Evolutionary conservation across 92 coral and sea anemone genomes (phyloP), one percentile per base, ranked within the genome.

Genomic region (Palythoa heliodiscus): DNA sequence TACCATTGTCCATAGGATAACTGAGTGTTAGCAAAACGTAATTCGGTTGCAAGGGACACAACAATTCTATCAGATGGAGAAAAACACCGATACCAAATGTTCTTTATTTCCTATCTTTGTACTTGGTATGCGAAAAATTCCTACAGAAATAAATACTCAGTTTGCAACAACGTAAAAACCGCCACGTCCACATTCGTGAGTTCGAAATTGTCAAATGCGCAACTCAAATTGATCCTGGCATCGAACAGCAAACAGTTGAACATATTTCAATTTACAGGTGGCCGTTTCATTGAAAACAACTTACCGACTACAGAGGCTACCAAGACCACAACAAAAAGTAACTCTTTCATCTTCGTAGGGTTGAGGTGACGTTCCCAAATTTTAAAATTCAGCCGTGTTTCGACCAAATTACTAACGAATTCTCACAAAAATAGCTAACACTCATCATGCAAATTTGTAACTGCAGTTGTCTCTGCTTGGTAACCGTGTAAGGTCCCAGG

Each of bases 141-240:
- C 54, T 40, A 71, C 53, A 71, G 40, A 38, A 5, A 5, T 52
- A 76, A 19, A 9, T 37, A 25, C 19, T 37, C 25, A 55, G 68
- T 48, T 3, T 35, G 19, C 24, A 53, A 75, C 80, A 50, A 29
- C 80, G 43, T 60, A 52, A 75, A 76, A 24, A 37, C 47, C 29
- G 82, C 82, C 82, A 76, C 82, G 82, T 76, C 15, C 47, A 20
- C 40, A 53, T 52, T 53, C 61, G 61, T 23, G 14, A 29, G 9
- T 20, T 52, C 0, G 2, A 50, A 22, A 23, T 50, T 53, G 43
- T 75, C 80, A 75, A 25, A 75, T 25, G 80, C 80, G 80, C 11
- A 75, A 20, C 5, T 20, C 25, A 20, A 10, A 48, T 23, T 53
- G 81, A 55, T 16, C 16, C 13, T 52, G 64, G 17, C 61, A 2